Evolutionary conservation across 2,797 vertebrate genomes (phyloP).

Genomic region (Sandelia bainsii): DNA sequence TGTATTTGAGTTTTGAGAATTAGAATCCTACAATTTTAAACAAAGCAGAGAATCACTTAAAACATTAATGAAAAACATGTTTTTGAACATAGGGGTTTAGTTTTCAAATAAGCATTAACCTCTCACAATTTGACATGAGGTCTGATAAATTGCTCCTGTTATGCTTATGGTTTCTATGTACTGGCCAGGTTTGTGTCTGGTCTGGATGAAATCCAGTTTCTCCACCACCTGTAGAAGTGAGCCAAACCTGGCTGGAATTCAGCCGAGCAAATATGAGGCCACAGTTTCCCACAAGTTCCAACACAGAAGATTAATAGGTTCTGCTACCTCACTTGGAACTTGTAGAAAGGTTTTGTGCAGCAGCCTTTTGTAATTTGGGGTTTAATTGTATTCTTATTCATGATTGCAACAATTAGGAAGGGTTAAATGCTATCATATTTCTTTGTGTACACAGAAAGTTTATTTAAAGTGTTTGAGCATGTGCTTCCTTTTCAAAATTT

Average conservation of each 20-base stretch:
- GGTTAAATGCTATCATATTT: not conserved
- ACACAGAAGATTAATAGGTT: constrained; percentile 59
- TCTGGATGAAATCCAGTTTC: constrained; percentile 62
- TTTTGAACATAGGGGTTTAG: constrained; percentile 10
- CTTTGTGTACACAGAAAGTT: not conserved
- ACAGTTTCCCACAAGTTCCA: constrained; percentile 63
- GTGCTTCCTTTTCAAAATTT: not conserved
- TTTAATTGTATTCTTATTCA: constrained; percentile 25
- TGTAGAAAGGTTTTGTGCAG: constrained; percentile 27
- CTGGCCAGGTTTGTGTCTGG: constrained; percentile 50
- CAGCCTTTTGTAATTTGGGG: constrained; percentile 22
- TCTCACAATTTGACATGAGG: constrained; percentile 25
- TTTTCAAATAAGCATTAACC: constrained; percentile 36
- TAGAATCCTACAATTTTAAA: not conserved
- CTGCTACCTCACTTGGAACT: constrained; percentile 51
- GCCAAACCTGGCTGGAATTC: constrained; percentile 69
- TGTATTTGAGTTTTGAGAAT: not conserved
- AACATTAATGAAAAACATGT: not conserved
- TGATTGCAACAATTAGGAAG: constrained; percentile 8
- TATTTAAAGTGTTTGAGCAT: constrained; percentile 5
- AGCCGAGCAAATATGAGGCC: constrained; percentile 53
- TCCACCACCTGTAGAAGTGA: constrained; percentile 42
- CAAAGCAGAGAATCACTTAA: not conserved
- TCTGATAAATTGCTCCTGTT: constrained; percentile 33
- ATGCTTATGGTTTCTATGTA: constrained; percentile 14